Conservation (phyloP, 2,797 vertebrate genomes). For the Lithobates sylvaticus region DNA sequence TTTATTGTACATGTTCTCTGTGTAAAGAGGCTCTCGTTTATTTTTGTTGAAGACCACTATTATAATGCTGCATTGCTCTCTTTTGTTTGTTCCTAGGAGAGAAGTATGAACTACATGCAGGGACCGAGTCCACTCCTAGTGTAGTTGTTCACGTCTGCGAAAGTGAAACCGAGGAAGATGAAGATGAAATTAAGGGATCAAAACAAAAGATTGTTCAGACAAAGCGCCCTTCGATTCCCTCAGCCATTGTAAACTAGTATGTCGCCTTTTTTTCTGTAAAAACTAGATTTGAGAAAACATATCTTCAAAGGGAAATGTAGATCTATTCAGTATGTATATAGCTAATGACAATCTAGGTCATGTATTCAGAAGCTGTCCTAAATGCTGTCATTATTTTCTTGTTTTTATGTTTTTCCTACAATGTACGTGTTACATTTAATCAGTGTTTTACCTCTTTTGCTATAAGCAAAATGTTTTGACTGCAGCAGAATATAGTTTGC, state of each 20-base stretch:
- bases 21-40: neutral
- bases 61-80: neutral
- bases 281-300: conserved; percentile 62
- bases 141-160: conserved; percentile 98
- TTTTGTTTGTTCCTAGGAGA: conserved; percentile 80
- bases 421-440: conserved; percentile 27
- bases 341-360: conserved; percentile 19
- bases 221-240: conserved; percentile 85
- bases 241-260: conserved; percentile 79
- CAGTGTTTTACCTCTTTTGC: conserved; percentile 50
- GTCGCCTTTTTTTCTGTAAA: conserved; percentile 71
- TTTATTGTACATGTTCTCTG: neutral
- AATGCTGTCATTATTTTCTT: conserved; percentile 62
- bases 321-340: neutral
- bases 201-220: conserved; percentile 95
- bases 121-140: conserved; percentile 95
- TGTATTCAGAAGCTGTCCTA: conserved; percentile 43
- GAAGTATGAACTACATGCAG: conserved; percentile 96
- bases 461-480: conserved; percentile 11
- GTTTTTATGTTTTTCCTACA: conserved; percentile 54
- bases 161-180: conserved; percentile 91
- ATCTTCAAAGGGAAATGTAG: neutral
- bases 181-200: conserved; percentile 79
- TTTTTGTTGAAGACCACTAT: neutral
- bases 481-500: conserved; percentile 29